A percentile compares a stretch with the other conserved stretches of the same genome.
Conservation (phyloP, 2,113 vertebrate genomes). For the Odobenus rosmarus region DNA sequence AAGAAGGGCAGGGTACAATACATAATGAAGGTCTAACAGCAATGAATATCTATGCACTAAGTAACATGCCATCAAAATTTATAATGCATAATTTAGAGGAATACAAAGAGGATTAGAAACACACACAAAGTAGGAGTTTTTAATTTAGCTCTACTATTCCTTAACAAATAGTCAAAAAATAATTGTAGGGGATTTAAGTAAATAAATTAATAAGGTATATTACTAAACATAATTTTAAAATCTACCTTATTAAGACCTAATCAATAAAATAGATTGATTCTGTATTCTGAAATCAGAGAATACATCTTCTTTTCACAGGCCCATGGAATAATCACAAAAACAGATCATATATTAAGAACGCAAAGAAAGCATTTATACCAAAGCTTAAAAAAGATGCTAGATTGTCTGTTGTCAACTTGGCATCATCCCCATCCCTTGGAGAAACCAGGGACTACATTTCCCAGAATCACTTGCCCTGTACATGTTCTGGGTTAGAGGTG, state of each 20-base stretch:
- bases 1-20: background rate
- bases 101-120: background rate
- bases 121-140: background rate
- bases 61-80: background rate
- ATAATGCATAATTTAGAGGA: background rate
- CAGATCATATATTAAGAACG: background rate
- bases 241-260: background rate
- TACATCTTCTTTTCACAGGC: background rate
- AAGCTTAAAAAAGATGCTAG: background rate
- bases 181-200: background rate
- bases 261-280: background rate
- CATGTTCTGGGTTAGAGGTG: background rate
- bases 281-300: background rate
- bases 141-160: background rate
- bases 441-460: background rate
- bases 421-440: background rate
- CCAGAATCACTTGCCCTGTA: background rate
- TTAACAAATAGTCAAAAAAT: background rate
- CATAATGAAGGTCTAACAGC: background rate
- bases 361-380: background rate
- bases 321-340: background rate
- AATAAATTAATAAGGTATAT: background rate
- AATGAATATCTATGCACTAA: background rate
- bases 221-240: slow-evolving; percentile 9
- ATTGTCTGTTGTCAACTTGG: background rate